These are phyloP conservation scores for Achatina immaculata DNA, from an alignment of 1,140 invertebrate genomes.

Conservation along the genomic window DNA sequence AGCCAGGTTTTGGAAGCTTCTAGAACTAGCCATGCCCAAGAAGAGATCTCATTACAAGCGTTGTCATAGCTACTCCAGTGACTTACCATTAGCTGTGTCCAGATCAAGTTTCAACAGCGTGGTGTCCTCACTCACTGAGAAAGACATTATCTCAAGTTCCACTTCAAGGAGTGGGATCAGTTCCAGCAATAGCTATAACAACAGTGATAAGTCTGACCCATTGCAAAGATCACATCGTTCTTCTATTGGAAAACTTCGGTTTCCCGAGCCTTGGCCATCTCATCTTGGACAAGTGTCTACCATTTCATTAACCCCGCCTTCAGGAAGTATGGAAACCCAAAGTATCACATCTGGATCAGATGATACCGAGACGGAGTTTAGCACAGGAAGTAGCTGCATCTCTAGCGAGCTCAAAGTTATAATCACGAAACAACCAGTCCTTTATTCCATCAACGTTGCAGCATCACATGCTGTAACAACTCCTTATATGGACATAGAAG, in stretches of 20 bases:
- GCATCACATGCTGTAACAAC: no score
- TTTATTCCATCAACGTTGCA: no score
- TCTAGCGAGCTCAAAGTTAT: no score
- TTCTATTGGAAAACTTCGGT: no score
- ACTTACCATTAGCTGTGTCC: slow-evolving; percentile 38
- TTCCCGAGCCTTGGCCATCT: no score
- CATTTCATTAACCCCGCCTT: no score
- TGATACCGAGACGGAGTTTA: no score
- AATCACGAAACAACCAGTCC: no score
- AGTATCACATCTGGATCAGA: background rate
- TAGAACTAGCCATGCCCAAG: slow-evolving; percentile 62
- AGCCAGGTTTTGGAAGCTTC: slow-evolving; percentile 59
- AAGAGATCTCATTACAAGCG: slow-evolving; percentile 41
- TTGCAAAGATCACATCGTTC: no score
- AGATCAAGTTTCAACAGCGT: slow-evolving; percentile 13
- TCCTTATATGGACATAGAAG: no score
- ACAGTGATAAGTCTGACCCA: background rate
- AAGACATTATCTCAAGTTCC: background rate
- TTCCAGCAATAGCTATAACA: background rate
- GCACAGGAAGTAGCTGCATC: no score
- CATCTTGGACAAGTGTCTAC: no score
- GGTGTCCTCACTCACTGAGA: slow-evolving; percentile 12
- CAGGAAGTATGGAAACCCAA: background rate
- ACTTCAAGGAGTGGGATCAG: background rate
- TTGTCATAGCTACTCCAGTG: slow-evolving; percentile 39